phyloP scores from a whole-genome alignment of 30 jellyfish, hydroid and myxozoan species.

The Haliclystus octoradiatus region DNA sequence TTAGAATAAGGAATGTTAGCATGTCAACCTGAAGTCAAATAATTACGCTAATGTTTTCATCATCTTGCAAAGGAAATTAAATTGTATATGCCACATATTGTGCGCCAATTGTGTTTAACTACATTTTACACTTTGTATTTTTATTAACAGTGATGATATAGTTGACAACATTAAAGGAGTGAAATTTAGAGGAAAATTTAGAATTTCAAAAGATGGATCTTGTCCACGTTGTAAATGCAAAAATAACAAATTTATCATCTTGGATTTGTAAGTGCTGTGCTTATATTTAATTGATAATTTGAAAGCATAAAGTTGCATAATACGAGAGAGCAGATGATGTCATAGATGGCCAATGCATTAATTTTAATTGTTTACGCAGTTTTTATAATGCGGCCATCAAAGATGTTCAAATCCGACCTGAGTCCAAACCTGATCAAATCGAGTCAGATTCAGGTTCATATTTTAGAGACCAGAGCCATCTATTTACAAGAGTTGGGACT shows the following conservation, averaged over 20 bases:
- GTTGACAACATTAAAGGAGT: slow-evolving; percentile 47
- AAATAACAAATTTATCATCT: slow-evolving; percentile 52
- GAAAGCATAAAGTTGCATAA: neutral
- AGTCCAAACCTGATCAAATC: too few relatives aligned
- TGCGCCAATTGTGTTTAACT: neutral
- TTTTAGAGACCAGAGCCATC: too few relatives aligned
- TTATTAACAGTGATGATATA: slow-evolving; percentile 41
- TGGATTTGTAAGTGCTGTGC: slow-evolving; percentile 70
- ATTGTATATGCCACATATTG: too few relatives aligned
- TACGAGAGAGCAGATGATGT: neutral
- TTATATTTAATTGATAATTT: neutral
- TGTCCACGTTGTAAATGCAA: slow-evolving; percentile 67
- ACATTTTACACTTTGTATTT: neutral
- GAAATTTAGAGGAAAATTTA: slow-evolving; percentile 72
- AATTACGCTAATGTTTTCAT: too few relatives aligned
- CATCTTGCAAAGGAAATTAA: too few relatives aligned
- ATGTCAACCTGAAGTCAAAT: too few relatives aligned
- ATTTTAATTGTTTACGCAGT: too few relatives aligned
- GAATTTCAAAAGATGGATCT: slow-evolving; percentile 62
- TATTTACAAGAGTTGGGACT: too few relatives aligned
- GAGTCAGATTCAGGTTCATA: too few relatives aligned
- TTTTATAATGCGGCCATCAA: too few relatives aligned
- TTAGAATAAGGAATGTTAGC: too few relatives aligned
- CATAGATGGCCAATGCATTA: neutral
- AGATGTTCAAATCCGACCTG: too few relatives aligned